phyloP scores from a whole-genome alignment of 2,113 vertebrate genomes.

The Cyanoderma ruficeps region DNA sequence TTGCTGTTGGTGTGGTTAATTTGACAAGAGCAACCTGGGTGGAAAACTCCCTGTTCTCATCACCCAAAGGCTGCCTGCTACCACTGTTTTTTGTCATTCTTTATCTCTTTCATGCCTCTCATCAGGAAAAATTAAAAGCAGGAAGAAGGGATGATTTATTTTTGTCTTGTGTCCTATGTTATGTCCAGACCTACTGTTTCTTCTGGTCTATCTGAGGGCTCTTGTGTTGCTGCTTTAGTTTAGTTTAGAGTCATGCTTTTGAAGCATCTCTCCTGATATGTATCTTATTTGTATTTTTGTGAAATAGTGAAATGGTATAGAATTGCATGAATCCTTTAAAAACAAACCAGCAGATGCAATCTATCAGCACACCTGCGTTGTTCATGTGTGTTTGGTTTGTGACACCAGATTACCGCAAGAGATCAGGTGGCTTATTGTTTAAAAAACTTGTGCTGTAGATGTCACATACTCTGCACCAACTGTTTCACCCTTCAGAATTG shows the following conservation, averaged over 20 bases:
- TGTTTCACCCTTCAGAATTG: background rate
- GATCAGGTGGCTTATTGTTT: background rate
- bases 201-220: background rate
- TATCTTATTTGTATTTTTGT: background rate
- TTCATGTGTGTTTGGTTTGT: background rate
- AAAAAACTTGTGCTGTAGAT: background rate
- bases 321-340: background rate
- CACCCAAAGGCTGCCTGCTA: background rate
- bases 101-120: background rate
- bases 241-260: background rate
- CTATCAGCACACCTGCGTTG: background rate
- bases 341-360: background rate
- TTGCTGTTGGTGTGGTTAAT: background rate
- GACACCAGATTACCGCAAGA: background rate
- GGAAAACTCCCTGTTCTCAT: background rate
- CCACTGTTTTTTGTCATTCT: background rate
- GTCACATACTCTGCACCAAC: background rate
- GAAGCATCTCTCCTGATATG: background rate
- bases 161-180: background rate
- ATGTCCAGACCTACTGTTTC: background rate
- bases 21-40: background rate
- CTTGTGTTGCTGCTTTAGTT: background rate
- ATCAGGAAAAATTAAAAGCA: background rate
- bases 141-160: background rate
- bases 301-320: background rate